These are phyloP conservation scores for Drosophila paramelanica DNA, from an alignment of 2,888 invertebrate species.

Conservation along the genomic window DNA sequence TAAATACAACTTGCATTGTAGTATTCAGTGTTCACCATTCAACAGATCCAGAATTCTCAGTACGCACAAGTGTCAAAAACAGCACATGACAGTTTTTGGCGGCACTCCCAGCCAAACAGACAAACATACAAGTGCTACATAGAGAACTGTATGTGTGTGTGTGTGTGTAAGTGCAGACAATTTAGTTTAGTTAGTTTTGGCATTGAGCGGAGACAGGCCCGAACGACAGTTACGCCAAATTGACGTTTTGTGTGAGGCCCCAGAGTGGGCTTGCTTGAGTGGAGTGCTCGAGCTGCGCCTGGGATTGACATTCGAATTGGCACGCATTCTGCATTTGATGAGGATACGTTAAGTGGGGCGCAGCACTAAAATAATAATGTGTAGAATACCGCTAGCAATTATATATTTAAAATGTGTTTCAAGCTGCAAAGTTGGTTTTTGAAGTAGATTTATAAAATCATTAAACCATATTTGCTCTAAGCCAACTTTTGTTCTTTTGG, in stretches of 20 bases:
- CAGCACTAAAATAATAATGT: slow-evolving; percentile 6
- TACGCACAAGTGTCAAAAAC: slow-evolving; percentile 74
- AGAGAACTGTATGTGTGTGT: not conserved
- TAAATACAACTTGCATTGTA: slow-evolving; percentile 54
- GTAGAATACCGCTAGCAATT: not conserved
- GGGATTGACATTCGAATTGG: slow-evolving; percentile 47
- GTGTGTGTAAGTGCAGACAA: slow-evolving; percentile 18
- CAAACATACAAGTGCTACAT: slow-evolving; percentile 4
- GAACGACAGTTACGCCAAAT: slow-evolving; percentile 54
- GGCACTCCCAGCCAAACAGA: slow-evolving; percentile 16
- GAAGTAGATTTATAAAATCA: not conserved
- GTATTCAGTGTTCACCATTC: not conserved
- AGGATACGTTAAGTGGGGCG: slow-evolving; percentile 23
- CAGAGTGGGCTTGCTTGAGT: slow-evolving; percentile 15
- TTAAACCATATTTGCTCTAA: too few species aligned
- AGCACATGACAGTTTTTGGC: slow-evolving; percentile 57
- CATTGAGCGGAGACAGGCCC: slow-evolving; percentile 22
- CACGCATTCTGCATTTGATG: slow-evolving; percentile 32
- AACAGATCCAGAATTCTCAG: slow-evolving; percentile 28
- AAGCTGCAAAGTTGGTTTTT: not conserved
- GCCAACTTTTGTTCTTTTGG: not conserved
- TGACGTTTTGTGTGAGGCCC: slow-evolving; percentile 59
- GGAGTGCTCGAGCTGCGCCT: slow-evolving; percentile 32
- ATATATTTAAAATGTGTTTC: slow-evolving; percentile 15
- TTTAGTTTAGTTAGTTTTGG: slow-evolving; percentile 48